Conservation (phyloP, 2,888 invertebrate genomes). For the Coecobrya sp. region DNA sequence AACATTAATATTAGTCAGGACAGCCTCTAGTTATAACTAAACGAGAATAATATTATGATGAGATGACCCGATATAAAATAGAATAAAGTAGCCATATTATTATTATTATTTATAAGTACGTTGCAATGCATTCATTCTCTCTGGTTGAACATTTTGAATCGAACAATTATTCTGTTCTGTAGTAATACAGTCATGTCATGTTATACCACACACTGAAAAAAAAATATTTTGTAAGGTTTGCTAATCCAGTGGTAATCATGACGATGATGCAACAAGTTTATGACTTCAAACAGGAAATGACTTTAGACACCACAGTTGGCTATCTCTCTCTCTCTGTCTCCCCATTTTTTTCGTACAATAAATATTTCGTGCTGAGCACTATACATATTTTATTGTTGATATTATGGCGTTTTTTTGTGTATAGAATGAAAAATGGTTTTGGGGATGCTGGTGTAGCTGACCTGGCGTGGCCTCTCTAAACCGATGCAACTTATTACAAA, state of each 20-base stretch:
- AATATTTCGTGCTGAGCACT: conserved; percentile 16
- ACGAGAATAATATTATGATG: not conserved
- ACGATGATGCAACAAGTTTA: conserved; percentile 81
- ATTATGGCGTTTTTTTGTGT: not conserved
- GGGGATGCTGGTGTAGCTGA: conserved; percentile 62
- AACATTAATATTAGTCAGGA: no score
- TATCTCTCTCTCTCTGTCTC: conserved; percentile 50
- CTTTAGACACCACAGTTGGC: conserved; percentile 68
- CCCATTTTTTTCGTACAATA: conserved; percentile 27
- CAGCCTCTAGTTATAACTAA: not conserved
- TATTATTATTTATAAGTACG: conserved; percentile 28
- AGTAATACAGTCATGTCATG: conserved; percentile 46
- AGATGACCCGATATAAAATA: conserved; percentile 48
- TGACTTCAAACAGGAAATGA: conserved; percentile 80
- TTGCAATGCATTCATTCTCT: not conserved
- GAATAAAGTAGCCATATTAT: not conserved
- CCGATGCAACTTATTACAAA: conserved; percentile 18
- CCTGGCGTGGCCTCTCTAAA: conserved; percentile 62
- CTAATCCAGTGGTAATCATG: conserved; percentile 56
- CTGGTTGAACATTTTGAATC: conserved; percentile 19
- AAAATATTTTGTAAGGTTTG: conserved; percentile 75
- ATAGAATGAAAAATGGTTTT: conserved; percentile 31
- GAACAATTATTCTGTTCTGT: not conserved
- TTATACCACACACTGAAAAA: conserved; percentile 41
- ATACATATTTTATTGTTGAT: not conserved